These are phyloP conservation scores for Nannospalax galili DNA, from an alignment of 2,113 vertebrate species.

Conservation along the genomic window DNA sequence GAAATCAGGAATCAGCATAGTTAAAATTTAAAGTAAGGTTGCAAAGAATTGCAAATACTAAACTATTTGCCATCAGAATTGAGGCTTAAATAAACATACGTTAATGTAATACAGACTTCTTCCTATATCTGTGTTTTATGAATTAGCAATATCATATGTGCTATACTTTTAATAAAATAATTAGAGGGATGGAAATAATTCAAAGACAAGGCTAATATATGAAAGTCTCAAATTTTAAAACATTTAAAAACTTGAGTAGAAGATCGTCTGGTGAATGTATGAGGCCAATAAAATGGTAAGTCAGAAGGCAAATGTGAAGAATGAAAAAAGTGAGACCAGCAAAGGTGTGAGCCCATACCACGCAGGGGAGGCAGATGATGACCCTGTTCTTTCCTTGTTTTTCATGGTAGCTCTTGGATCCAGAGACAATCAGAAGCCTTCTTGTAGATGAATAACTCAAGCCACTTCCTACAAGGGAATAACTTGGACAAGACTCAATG, in stretches of 20 bases:
- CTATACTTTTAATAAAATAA: background rate
- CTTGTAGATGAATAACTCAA: background rate
- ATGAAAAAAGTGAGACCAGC: background rate
- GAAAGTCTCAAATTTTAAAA: too few species aligned
- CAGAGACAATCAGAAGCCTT: background rate
- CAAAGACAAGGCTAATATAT: too few species aligned
- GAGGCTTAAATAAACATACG: background rate
- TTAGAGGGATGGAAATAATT: too few species aligned
- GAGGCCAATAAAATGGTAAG: background rate
- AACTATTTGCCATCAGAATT: background rate
- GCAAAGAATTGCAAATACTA: background rate
- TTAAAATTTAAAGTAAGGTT: background rate
- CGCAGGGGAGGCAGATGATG: fast-evolving
- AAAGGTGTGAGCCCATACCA: background rate
- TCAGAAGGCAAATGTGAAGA: background rate
- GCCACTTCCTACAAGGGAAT: background rate
- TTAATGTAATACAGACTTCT: background rate
- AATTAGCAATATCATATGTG: background rate
- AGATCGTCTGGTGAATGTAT: background rate
- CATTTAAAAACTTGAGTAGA: background rate
- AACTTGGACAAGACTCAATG: background rate
- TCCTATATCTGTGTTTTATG: background rate
- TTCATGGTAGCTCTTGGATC: background rate
- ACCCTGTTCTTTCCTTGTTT: background rate
- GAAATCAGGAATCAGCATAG: background rate